Base-by-base conservation (phyloP, 1,140 invertebrate species). In the Chrysopa pallens region DNA sequence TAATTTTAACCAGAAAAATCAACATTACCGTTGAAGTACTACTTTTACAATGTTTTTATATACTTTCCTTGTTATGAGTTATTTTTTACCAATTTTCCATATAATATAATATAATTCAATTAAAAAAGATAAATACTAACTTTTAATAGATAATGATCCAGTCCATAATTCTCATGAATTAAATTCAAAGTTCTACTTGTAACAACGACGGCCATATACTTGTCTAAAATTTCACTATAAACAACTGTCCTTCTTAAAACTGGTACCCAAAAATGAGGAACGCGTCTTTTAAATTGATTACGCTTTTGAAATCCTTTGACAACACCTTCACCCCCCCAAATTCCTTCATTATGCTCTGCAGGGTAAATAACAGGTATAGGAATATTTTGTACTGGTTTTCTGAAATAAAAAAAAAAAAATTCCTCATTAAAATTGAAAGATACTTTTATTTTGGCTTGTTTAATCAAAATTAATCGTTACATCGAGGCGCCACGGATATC, bases 321-420 rank as follows among this genome's bases (percentile, higher is more conserved):
- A 1, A 98, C 69, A n/a, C 77, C 87, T 68, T 98, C 94, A 6
- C 94, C 94, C 48, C 91, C 94, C 92, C 91, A 98, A 40, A 99
- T 68, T 15, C 92, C 91, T 39, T 80, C 40, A 58, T 97, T 63
- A 42, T 78, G 62, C 67, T 97, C 86, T 41, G 73, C 67, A 3
- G 90, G 84, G 57, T 76, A 81, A 43, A 72, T 68, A 1, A 93
- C 50, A 3, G 79, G 80, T 14, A 97, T 63, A n/a, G 81, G 75
- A 43, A 77, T 50, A 68, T 90, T 84, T 59, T 89, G 77, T 17
- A 89, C 63, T 12, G 73, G 74, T 38, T 14, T 38, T 8, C 37
- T 14, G 9, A 9, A 38, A 38, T 38, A 38, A 38, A 43, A 33
- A 38, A n/a, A n/a, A n/a, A n/a, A n/a, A n/a, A n/a, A n/a, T n/a